Percentiles rank a stretch among this genome's conserved stretches.
Conservation (phyloP, 2,888 invertebrate genomes). For the Diplolepis rosae region DNA sequence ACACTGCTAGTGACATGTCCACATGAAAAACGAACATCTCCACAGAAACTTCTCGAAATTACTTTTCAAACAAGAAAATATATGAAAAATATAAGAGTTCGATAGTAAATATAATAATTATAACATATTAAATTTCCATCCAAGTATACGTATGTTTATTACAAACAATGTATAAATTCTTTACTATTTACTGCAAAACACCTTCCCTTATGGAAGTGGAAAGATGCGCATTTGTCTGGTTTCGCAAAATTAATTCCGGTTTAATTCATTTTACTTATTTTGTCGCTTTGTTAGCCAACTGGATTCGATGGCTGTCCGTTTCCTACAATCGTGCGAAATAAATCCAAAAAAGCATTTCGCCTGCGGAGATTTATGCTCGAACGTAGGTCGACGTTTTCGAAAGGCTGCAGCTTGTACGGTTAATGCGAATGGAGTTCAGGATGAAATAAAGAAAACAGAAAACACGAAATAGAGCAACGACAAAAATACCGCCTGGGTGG, state of each 20-base stretch:
- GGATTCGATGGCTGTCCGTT: neutral
- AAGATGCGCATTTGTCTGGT: too few species aligned
- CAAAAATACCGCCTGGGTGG: slow-evolving; percentile 21
- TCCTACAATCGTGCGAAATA: slow-evolving; percentile 2
- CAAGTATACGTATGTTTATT: too few species aligned
- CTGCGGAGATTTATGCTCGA: neutral
- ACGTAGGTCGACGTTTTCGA: neutral
- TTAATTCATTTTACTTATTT: neutral
- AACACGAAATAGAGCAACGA: slow-evolving; percentile 15
- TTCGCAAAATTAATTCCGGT: neutral
- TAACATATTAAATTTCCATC: too few species aligned
- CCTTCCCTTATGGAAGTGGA: too few species aligned
- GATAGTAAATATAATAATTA: too few species aligned
- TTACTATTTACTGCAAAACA: too few species aligned
- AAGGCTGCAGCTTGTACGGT: slow-evolving; percentile 26
- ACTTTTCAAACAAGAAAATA: too few species aligned
- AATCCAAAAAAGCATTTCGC: slow-evolving; percentile 1
- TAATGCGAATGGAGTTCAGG: slow-evolving; percentile 21
- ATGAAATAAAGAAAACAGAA: slow-evolving; percentile 14
- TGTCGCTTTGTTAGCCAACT: neutral
- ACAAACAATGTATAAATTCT: too few species aligned
- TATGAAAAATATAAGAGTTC: too few species aligned
- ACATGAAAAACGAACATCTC: too few species aligned
- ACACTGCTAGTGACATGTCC: too few species aligned
- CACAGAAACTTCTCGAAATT: too few species aligned